These are phyloP conservation scores for Heterochromis multidens DNA, from an alignment of 2,113 vertebrate genomes.

Conservation along the genomic window DNA sequence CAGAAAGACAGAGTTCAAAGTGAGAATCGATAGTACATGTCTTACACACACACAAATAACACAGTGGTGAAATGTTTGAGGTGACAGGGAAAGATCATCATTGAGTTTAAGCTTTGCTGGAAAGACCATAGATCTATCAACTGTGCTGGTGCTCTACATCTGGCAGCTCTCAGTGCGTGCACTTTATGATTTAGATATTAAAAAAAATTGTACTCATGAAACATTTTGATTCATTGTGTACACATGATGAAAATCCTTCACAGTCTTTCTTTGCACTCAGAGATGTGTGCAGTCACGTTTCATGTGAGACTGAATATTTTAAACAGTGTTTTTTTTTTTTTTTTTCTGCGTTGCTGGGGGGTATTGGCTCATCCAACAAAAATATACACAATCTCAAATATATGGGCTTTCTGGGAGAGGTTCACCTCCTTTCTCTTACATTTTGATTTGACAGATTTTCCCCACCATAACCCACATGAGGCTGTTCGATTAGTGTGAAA, in stretches of 20 bases:
- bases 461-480: not conserved
- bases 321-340: not conserved
- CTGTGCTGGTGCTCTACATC: not conserved
- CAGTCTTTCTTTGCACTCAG: not conserved
- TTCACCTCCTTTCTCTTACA: not conserved
- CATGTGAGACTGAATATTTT: not conserved
- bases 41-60: not conserved
- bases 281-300: not conserved
- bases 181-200: slow-evolving; percentile 14
- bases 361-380: not conserved
- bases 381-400: slow-evolving; percentile 4
- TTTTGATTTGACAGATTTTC: not conserved
- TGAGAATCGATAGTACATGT: not conserved
- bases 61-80: not conserved
- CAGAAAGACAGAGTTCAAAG: not conserved
- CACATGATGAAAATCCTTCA: not conserved
- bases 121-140: not conserved
- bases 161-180: not conserved
- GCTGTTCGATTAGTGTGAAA: not conserved
- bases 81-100: not conserved
- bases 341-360: not conserved
- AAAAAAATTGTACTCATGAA: not conserved
- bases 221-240: not conserved
- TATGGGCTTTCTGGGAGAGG: slow-evolving; percentile 3
- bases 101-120: no score